Percentiles rank a stretch among this genome's conserved stretches.
phyloP scores from a whole-genome alignment of 2,888 invertebrate genomes.

The Abscondita cerata region DNA sequence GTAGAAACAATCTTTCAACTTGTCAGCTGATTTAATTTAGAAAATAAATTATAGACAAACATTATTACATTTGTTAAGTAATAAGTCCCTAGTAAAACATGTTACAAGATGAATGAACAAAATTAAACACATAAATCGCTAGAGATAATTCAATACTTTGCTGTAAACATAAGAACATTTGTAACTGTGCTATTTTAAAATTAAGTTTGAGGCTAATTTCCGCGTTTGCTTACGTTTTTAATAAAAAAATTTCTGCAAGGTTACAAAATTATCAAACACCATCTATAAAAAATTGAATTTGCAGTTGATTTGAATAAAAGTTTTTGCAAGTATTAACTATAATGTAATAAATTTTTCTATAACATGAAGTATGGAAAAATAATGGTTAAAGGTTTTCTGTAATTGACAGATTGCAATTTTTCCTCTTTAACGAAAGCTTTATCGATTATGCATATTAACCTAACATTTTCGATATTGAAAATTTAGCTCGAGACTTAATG shows the following conservation, averaged over 20 bases:
- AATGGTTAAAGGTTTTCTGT: constrained; percentile 2
- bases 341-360: neutral
- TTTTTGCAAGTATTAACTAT: no score
- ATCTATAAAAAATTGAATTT: no score
- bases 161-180: neutral
- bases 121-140: constrained; percentile 24
- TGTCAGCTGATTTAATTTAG: no score
- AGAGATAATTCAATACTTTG: constrained; percentile 19
- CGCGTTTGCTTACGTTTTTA: no score
- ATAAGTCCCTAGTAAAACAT: constrained; percentile 15
- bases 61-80: neutral
- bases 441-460: constrained; percentile 25
- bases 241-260: no score
- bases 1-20: no score
- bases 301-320: no score
- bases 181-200: constrained; percentile 9
- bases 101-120: constrained; percentile 21
- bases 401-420: constrained; percentile 15
- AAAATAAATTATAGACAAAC: no score
- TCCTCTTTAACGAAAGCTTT: constrained; percentile 14
- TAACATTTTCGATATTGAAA: constrained; percentile 27
- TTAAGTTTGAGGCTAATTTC: constrained; percentile 7
- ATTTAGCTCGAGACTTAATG: constrained; percentile 20
- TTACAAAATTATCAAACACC: no score
- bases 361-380: neutral